Conservation (phyloP, 2,113 vertebrate species). For the Pelecanoides urinatrix region DNA sequence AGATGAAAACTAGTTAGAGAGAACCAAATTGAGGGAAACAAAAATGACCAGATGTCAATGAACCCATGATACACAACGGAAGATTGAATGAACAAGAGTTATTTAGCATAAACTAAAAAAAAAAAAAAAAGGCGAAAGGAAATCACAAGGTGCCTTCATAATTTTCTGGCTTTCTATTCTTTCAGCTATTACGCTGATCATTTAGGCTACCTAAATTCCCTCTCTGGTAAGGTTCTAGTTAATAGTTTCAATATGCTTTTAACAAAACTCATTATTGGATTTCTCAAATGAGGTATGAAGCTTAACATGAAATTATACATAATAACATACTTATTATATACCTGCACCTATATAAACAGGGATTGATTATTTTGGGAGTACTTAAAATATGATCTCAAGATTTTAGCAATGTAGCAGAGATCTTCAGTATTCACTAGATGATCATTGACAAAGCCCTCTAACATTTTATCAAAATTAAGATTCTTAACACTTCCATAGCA, state of each 20-base stretch:
- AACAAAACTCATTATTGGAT: neutral
- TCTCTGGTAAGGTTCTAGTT: neutral
- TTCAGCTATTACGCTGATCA: neutral
- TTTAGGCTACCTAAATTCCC: neutral
- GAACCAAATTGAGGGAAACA: neutral
- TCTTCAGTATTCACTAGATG: neutral
- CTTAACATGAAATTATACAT: neutral
- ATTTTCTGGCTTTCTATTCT: neutral
- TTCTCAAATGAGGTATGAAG: neutral
- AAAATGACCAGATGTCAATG: neutral
- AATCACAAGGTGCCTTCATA: neutral
- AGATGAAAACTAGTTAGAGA: neutral
- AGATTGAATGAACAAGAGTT: neutral
- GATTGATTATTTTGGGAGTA: neutral
- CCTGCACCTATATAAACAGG: neutral
- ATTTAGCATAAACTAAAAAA: neutral
- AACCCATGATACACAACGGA: neutral
- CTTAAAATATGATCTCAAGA: neutral
- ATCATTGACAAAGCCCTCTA: neutral
- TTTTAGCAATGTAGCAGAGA: neutral
- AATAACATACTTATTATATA: neutral
- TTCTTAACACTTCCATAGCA: neutral
- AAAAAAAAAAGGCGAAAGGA: neutral
- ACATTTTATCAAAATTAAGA: neutral
- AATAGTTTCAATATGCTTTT: neutral